Base-by-base conservation (phyloP, 2,797 vertebrate genomes). In the Galaxias olidus region DNA sequence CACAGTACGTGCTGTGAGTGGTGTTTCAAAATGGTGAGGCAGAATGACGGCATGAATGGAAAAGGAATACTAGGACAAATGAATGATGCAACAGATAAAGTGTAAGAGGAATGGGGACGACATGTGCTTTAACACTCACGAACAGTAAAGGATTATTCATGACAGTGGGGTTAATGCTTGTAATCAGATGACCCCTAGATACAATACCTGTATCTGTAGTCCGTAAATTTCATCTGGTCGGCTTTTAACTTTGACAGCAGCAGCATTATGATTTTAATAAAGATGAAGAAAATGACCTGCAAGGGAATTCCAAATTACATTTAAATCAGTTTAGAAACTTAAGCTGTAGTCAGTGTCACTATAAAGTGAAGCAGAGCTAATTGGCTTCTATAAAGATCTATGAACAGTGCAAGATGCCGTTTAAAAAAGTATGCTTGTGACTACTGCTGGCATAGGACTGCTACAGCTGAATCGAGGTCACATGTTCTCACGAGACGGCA, bases 161-260 rank as follows among this genome's bases (percentile, higher is more conserved):
- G 30, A 30, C 30, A 30, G 30, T 30, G 6, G 30, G 30, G 30
- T 6, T 30, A 3, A 30, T 30, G 30, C 30, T 30, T 30, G 6
- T 2, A 6, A 2, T 30, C 30, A 6, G 30, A 30, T 30, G 30
- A 30, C 30, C 30, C 30, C 6, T 3, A 30, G 2, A 30, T 30
- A 6, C 3, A 30, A 6, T 85, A 98, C 97, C 97, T 97, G 93
- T 96, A 96, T 87, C 95, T 96, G 86, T 98, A 99, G 84, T 98
- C 94, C 8, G 92, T 94, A 67, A 96, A 98, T 73, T 90, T 95
- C 87, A 93, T 89, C 83, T 96, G 95, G 76, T 96, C 93, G 43
- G 97, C 96, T 87, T 95, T 97, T 61, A 98, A 90, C 79, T 99
- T 99, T 61, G 96, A 96, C 73, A 96, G 89, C 69, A 99, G 80